Evolutionary conservation across 1,140 invertebrate genomes (phyloP).

Genomic region (Schlechtendalia chinensis): DNA sequence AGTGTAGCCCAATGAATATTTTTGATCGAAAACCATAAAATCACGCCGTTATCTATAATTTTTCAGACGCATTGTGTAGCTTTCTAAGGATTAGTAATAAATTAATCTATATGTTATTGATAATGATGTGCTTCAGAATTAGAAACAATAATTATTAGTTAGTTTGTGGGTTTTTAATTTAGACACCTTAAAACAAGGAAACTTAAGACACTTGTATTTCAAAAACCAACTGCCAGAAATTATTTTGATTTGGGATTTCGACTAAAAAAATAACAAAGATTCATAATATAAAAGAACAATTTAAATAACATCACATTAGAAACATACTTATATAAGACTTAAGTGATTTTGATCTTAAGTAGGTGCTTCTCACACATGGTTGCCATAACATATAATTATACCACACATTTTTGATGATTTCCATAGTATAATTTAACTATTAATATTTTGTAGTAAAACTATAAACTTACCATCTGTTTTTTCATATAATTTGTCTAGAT

Average conservation of each 20-base stretch:
- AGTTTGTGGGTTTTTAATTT: constrained; percentile 22
- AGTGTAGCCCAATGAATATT: constrained; percentile 43
- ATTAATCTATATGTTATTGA: constrained; percentile 41
- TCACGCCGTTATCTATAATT: constrained; percentile 43
- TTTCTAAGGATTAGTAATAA: constrained; percentile 35
- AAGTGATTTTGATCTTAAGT: neutral
- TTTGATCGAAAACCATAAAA: constrained; percentile 47
- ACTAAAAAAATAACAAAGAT: constrained; percentile 10
- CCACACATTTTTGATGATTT: neutral
- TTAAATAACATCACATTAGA: constrained; percentile 2
- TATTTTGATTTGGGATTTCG: neutral
- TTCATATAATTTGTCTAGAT: constrained; percentile 46
- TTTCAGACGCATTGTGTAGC: constrained; percentile 22
- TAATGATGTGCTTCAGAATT: constrained; percentile 45
- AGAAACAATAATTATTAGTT: constrained; percentile 10
- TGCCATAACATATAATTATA: neutral
- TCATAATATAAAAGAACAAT: constrained; percentile 28
- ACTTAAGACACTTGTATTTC: constrained; percentile 16
- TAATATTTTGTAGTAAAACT: neutral
- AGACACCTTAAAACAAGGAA: constrained; percentile 28
- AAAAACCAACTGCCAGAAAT: constrained; percentile 26
- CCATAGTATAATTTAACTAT: neutral
- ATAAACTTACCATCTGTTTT: constrained; percentile 39
- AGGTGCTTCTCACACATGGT: neutral
- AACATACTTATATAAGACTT: neutral